phyloP scores from a whole-genome alignment of 2,113 vertebrate species.

The Burhinus oedicnemus region DNA sequence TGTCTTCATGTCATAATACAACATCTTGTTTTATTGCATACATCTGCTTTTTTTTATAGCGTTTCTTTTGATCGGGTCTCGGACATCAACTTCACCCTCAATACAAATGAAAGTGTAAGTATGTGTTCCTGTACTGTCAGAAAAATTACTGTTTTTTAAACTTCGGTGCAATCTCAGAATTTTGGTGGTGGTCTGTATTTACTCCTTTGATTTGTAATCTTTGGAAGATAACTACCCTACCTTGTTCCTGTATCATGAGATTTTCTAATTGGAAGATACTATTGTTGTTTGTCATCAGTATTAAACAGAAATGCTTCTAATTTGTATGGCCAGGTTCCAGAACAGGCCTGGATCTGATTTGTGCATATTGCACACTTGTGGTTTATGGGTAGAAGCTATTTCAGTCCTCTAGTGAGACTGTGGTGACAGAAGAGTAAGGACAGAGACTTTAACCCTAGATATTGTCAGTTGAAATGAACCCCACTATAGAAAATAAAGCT shows the following conservation, averaged over 20 bases:
- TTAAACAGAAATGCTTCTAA: background rate
- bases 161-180: accelerated
- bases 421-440: background rate
- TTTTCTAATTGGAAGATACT: background rate
- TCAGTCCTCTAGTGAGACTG: background rate
- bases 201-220: background rate
- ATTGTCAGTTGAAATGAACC: background rate
- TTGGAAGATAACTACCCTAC: background rate
- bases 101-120: slow-evolving; percentile 99
- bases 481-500: background rate
- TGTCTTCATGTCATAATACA: background rate
- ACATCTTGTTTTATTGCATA: slow-evolving; percentile 17
- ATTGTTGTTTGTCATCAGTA: background rate
- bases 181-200: background rate
- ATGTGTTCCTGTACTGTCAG: background rate
- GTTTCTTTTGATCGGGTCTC: slow-evolving; percentile 99
- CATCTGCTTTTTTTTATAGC: slow-evolving; percentile 77
- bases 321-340: background rate
- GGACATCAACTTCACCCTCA: slow-evolving; percentile 99
- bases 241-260: background rate
- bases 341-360: background rate
- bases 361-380: background rate
- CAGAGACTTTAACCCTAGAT: background rate
- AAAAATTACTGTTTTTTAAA: background rate
- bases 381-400: background rate